A percentile compares a stretch with the other conserved stretches of the same genome.
Evolutionary conservation across 2,113 vertebrate species (phyloP).

Genomic region (Erpornis zantholeuca): DNA sequence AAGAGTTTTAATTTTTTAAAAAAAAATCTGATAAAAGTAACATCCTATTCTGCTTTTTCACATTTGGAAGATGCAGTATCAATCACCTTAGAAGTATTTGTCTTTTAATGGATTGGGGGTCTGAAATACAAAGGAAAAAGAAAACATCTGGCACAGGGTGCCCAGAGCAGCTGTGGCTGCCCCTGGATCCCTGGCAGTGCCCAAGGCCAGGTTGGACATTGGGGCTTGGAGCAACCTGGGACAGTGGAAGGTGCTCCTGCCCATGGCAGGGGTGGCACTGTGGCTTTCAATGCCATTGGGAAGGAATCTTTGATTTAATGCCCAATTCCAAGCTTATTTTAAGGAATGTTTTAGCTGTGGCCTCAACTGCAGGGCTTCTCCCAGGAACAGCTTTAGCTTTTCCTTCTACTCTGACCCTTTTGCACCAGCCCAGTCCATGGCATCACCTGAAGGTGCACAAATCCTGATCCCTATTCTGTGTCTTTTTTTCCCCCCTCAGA

Average conservation of each 20-base stretch:
- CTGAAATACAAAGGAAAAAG: neutral
- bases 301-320: neutral
- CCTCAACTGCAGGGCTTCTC: neutral
- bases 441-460: neutral
- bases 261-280: neutral
- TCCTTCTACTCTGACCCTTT: neutral
- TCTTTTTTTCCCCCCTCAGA: fast-evolving
- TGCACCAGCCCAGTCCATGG: fast-evolving
- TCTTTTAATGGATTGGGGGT: neutral
- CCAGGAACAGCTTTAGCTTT: neutral
- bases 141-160: neutral
- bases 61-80: neutral
- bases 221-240: fast-evolving
- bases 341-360: neutral
- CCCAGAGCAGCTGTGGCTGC: neutral
- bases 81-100: neutral
- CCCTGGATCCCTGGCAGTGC: neutral
- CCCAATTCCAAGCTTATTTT: neutral
- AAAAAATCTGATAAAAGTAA: neutral
- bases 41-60: neutral
- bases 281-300: neutral
- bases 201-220: neutral
- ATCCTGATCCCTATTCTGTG: neutral
- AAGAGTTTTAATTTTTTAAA: neutral
- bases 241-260: neutral